phyloP scores from a whole-genome alignment of 2,888 invertebrate species.

The Tetragnatha montana region DNA sequence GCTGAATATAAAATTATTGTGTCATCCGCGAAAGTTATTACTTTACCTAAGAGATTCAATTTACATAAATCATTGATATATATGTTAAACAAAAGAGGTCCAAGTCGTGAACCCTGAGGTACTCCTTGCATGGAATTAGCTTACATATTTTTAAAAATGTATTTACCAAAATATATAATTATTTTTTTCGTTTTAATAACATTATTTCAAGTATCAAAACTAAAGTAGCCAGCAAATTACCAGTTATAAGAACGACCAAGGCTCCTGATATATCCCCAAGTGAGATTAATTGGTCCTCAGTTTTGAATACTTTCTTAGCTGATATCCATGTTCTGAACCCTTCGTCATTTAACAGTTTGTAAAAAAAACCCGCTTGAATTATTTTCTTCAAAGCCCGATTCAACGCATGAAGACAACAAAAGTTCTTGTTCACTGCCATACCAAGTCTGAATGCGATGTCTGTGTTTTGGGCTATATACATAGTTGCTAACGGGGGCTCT shows the following conservation, averaged over 20 bases:
- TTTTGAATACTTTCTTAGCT: background rate
- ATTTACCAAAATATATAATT: no score
- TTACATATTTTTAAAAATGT: no score
- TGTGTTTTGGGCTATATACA: background rate
- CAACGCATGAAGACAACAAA: background rate
- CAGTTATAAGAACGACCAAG: background rate
- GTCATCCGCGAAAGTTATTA: no score
- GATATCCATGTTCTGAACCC: background rate
- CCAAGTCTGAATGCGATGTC: background rate
- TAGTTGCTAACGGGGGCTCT: background rate
- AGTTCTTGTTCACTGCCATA: background rate
- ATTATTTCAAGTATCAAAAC: no score
- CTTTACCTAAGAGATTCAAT: no score
- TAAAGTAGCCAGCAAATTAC: background rate
- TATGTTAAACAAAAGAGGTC: no score
- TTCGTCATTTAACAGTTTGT: background rate
- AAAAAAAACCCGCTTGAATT: background rate
- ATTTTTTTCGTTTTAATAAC: no score
- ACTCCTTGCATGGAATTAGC: no score
- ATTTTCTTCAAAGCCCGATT: slow-evolving; percentile 4
- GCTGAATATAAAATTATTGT: no score
- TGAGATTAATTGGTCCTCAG: background rate
- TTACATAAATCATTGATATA: no score
- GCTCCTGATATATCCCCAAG: background rate
- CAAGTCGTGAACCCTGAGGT: no score